Evolutionary conservation across 2,113 vertebrate species (phyloP).

Genomic region (Butorides virescens): DNA sequence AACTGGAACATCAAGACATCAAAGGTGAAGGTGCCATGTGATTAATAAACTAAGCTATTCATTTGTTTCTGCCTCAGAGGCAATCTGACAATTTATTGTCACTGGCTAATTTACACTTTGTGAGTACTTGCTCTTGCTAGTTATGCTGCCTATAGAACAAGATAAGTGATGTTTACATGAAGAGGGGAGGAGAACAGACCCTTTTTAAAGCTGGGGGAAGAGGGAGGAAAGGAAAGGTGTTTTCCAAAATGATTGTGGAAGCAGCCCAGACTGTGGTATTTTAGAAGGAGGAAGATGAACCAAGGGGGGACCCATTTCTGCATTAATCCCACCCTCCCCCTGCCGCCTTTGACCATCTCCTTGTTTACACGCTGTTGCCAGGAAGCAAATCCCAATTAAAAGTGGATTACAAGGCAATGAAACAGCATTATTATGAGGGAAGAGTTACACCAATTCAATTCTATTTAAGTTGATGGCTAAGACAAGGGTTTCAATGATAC

Average conservation of each 20-base stretch:
- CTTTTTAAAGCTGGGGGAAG: neutral
- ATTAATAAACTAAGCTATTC: constrained; percentile 70
- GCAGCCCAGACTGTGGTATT: neutral
- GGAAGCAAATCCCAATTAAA: constrained; percentile 71
- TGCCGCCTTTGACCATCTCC: neutral
- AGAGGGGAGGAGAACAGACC: constrained; percentile 25
- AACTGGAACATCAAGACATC: constrained; percentile 81
- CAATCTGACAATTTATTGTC: constrained; percentile 75
- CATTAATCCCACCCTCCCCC: neutral
- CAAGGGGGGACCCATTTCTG: neutral
- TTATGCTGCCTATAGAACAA: constrained; percentile 46
- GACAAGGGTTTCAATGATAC: neutral
- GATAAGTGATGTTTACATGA: constrained; percentile 39
- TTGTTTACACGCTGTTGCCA: constrained; percentile 57
- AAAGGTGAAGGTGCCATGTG: constrained; percentile 77
- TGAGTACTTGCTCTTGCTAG: constrained; percentile 67
- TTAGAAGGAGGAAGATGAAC: neutral
- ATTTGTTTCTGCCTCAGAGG: constrained; percentile 72
- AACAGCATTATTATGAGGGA: constrained; percentile 44
- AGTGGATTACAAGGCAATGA: constrained; percentile 67
- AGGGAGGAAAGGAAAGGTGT: neutral
- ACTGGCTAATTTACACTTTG: constrained; percentile 76
- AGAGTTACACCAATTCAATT: constrained; percentile 51
- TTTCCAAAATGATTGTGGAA: neutral
- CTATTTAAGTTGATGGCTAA: constrained; percentile 14